Conservation (phyloP, 2,797 vertebrate genomes). For the Tapera naevia region DNA sequence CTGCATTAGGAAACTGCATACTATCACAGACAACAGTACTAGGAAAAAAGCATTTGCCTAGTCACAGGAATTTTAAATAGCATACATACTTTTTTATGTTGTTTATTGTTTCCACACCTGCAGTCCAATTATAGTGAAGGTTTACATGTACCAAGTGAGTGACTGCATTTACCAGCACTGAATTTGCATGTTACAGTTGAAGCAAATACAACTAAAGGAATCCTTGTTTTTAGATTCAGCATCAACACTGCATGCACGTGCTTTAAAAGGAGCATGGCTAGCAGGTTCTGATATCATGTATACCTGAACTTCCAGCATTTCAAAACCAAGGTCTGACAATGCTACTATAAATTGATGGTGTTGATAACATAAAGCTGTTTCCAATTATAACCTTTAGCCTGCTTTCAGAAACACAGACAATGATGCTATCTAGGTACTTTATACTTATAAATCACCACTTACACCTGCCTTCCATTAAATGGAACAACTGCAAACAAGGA, state of each 20-base stretch:
- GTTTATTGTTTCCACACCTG: slow-evolving; percentile 48
- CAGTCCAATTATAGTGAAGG: slow-evolving; percentile 35
- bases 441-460: background rate
- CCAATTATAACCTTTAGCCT: background rate
- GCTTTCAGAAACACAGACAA: background rate
- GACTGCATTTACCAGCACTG: background rate
- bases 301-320: background rate
- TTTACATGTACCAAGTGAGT: background rate
- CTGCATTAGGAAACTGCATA: background rate
- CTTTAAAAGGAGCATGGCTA: background rate
- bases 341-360: background rate
- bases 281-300: background rate
- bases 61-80: background rate
- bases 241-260: background rate
- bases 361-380: background rate
- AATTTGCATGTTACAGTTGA: background rate
- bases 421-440: background rate
- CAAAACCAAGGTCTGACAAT: background rate
- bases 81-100: background rate
- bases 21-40: background rate
- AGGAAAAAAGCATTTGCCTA: background rate
- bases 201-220: background rate
- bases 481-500: background rate
- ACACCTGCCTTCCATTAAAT: background rate
- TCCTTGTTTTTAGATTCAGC: background rate